phyloP scores from a whole-genome alignment of 2,888 invertebrate species.

The Trichacis sp. region DNA sequence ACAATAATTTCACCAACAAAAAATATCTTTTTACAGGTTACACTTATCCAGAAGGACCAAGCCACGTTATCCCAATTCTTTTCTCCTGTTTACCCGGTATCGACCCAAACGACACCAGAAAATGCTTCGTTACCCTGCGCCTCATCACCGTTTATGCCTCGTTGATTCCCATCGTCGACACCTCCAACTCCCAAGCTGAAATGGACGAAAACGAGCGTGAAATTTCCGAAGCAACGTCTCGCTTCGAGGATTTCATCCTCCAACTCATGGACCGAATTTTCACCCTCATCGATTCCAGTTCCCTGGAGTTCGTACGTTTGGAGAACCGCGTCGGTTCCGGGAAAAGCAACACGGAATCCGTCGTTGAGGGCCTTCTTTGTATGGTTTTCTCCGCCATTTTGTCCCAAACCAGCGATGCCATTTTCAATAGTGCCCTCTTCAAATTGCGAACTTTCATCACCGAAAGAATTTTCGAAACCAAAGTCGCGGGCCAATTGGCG shows the following conservation, averaged over 20 bases:
- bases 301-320: slow-evolving; percentile 76
- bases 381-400: slow-evolving; percentile 78
- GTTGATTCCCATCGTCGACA: slow-evolving; percentile 87
- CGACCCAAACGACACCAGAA: slow-evolving; percentile 88
- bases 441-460: slow-evolving; percentile 82
- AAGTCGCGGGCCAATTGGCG: slow-evolving; percentile 85
- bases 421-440: slow-evolving; percentile 76
- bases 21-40: slow-evolving; percentile 67
- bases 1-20: too few species aligned
- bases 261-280: slow-evolving; percentile 86
- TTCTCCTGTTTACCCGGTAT: slow-evolving; percentile 87
- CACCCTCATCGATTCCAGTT: slow-evolving; percentile 78
- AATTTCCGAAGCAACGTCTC: slow-evolving; percentile 84
- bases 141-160: slow-evolving; percentile 82
- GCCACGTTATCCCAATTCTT: slow-evolving; percentile 84
- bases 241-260: slow-evolving; percentile 89
- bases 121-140: slow-evolving; percentile 82
- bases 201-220: slow-evolving; percentile 82
- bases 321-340: slow-evolving; percentile 70
- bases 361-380: slow-evolving; percentile 79
- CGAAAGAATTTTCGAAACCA: slow-evolving; percentile 83
- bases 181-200: slow-evolving; percentile 81
- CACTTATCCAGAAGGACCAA: slow-evolving; percentile 80
- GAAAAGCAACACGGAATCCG: slow-evolving; percentile 78
- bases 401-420: slow-evolving; percentile 76